Percentiles rank a stretch among this genome's conserved stretches.
Evolutionary conservation across 2,888 invertebrate species (phyloP).

Genomic region (Andrena camellia): DNA sequence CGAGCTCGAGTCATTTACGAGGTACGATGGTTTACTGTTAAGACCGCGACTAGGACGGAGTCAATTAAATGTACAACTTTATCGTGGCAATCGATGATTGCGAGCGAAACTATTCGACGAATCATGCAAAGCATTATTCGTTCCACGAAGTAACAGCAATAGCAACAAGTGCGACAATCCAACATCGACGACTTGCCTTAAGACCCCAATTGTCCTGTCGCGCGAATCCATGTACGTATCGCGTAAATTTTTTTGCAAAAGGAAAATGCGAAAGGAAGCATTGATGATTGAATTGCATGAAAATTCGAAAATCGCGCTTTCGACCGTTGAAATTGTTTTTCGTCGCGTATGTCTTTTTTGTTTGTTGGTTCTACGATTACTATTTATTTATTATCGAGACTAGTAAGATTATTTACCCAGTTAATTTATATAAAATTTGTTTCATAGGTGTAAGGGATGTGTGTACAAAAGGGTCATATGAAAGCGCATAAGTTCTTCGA

Average conservation of each 20-base stretch:
- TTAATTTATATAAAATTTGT: conserved; percentile 7
- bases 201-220: conserved; percentile 20
- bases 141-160: not conserved
- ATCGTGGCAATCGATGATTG: conserved; percentile 27
- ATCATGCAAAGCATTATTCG: conserved; percentile 11
- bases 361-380: not conserved
- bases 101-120: conserved; percentile 2
- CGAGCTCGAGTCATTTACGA: conserved; percentile 26
- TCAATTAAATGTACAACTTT: conserved; percentile 34
- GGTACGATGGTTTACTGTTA: not conserved
- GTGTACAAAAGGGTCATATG: not conserved
- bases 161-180: conserved; percentile 44
- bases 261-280: too few species aligned
- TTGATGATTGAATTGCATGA: not conserved
- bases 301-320: not conserved
- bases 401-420: conserved; percentile 17
- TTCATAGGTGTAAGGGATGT: not conserved
- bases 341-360: not conserved
- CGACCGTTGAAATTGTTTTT: not conserved
- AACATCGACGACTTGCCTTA: conserved; percentile 53
- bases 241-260: not conserved
- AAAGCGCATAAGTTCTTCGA: not conserved
- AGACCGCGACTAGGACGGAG: not conserved
- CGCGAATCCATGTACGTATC: not conserved
- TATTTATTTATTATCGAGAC: not conserved